phyloP scores from a whole-genome alignment of 2,797 vertebrate genomes.

The Macroramphosus scolopax region DNA sequence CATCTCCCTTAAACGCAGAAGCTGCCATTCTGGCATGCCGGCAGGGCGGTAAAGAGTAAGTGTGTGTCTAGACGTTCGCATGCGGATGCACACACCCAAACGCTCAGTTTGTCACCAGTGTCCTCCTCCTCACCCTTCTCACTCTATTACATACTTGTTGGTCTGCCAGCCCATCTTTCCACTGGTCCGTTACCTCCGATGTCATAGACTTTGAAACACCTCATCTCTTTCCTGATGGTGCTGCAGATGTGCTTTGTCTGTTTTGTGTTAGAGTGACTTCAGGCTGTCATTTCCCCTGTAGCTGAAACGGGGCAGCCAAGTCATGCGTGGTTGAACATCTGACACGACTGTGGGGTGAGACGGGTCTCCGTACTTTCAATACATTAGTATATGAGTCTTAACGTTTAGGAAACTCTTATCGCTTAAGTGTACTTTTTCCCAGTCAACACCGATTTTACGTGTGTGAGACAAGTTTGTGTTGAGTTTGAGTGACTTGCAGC shows the following conservation, averaged over 20 bases:
- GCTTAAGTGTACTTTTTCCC: background rate
- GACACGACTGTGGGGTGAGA: slow-evolving; percentile 6
- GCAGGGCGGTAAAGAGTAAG: slow-evolving; percentile 20
- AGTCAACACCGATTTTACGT: background rate
- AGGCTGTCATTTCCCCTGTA: slow-evolving; percentile 27
- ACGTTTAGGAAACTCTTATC: no score
- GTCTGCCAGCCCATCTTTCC: slow-evolving; percentile 15
- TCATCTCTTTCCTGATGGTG: slow-evolving; percentile 32
- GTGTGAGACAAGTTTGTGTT: no score
- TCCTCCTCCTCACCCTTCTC: slow-evolving; percentile 8
- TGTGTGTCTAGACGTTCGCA: no score
- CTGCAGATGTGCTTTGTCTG: slow-evolving; percentile 19
- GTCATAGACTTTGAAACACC: slow-evolving; percentile 27
- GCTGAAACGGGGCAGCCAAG: slow-evolving; percentile 33
- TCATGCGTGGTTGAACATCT: slow-evolving; percentile 24
- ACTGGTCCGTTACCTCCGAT: slow-evolving; percentile 24
- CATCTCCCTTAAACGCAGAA: slow-evolving; percentile 35
- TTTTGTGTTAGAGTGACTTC: slow-evolving; percentile 31
- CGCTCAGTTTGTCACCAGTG: no score
- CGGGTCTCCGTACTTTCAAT: no score
- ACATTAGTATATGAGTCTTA: no score
- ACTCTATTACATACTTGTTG: slow-evolving; percentile 12
- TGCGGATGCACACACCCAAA: no score
- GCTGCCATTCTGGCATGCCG: slow-evolving; percentile 24
- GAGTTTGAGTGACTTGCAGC: no score